These are phyloP conservation scores for Drosophila biarmipes DNA, from an alignment of 1,140 invertebrate genomes.

Conservation along the genomic window DNA sequence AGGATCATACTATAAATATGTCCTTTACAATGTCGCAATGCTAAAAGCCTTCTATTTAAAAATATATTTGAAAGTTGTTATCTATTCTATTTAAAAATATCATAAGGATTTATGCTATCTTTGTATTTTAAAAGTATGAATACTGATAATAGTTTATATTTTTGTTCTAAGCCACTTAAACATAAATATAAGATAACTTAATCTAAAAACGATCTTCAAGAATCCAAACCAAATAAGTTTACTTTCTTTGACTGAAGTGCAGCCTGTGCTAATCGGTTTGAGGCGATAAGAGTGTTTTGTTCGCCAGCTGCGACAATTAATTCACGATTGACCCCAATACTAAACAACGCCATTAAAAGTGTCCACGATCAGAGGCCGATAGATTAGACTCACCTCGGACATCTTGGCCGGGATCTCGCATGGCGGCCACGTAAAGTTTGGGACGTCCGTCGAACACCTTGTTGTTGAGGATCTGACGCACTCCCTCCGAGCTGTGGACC, in stretches of 20 bases:
- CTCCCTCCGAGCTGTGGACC: conserved; percentile 78
- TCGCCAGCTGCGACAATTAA: conserved; percentile 20
- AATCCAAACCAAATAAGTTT: neutral
- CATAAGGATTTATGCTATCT: no score
- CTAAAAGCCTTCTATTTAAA: no score
- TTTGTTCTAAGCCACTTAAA: no score
- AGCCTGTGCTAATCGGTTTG: neutral
- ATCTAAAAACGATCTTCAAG: neutral
- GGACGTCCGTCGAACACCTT: conserved; percentile 85
- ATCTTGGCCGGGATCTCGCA: conserved; percentile 66
- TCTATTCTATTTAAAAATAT: no score
- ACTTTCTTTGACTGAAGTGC: conserved; percentile 8
- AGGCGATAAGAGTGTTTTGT: conserved; percentile 30
- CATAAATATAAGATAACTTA: neutral
- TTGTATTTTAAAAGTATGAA: no score
- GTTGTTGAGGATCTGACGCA: conserved; percentile 84
- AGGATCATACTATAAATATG: no score
- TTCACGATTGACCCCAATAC: conserved; percentile 28
- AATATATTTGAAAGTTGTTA: no score
- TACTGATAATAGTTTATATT: no score
- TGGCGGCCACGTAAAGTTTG: conserved; percentile 32
- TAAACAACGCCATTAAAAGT: conserved; percentile 3
- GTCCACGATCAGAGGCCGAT: neutral
- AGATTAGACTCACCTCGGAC: conserved; percentile 71
- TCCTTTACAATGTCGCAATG: no score